These are phyloP conservation scores for Drosophila lutescens DNA, from an alignment of 2,888 invertebrate genomes.

Conservation along the genomic window DNA sequence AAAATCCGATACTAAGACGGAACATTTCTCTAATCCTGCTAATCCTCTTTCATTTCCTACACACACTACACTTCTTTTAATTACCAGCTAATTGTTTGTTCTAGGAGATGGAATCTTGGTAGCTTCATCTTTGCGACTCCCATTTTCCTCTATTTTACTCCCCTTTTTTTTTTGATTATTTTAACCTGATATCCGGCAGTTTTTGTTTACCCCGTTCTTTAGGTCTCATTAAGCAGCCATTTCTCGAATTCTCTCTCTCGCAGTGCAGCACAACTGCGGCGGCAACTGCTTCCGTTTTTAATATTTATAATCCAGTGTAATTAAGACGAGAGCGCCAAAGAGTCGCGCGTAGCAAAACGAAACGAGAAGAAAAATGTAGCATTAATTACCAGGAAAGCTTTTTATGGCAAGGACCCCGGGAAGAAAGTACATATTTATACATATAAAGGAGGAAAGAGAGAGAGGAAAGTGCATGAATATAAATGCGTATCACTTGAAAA, in stretches of 20 bases:
- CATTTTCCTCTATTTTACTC: background rate
- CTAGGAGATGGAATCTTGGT: slow-evolving; percentile 3
- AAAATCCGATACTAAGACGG: background rate
- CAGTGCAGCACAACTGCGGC: slow-evolving; percentile 22
- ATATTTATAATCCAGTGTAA: slow-evolving; percentile 71
- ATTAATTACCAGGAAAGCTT: slow-evolving; percentile 61
- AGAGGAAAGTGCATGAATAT: slow-evolving; percentile 61
- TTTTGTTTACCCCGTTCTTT: slow-evolving; percentile 1
- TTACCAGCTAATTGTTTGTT: slow-evolving; percentile 23
- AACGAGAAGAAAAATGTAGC: slow-evolving; percentile 38
- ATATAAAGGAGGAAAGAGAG: background rate
- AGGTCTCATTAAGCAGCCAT: slow-evolving; percentile 58
- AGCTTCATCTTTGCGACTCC: slow-evolving; percentile 1
- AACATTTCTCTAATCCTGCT: background rate
- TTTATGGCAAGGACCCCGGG: slow-evolving; percentile 41
- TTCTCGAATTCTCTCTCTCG: slow-evolving; percentile 45
- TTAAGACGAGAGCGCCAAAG: slow-evolving; percentile 63
- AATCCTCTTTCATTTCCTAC: background rate
- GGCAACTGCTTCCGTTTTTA: slow-evolving; percentile 67
- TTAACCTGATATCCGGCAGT: slow-evolving; percentile 27
- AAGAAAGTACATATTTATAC: slow-evolving; percentile 24
- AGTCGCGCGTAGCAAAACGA: slow-evolving; percentile 33
- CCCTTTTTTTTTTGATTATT: slow-evolving; percentile 25
- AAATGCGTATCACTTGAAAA: slow-evolving; percentile 63
- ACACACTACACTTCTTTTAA: slow-evolving; percentile 6